Base-by-base conservation (phyloP, 1,140 invertebrate genomes). In the Zaprionus lachaisei region DNA sequence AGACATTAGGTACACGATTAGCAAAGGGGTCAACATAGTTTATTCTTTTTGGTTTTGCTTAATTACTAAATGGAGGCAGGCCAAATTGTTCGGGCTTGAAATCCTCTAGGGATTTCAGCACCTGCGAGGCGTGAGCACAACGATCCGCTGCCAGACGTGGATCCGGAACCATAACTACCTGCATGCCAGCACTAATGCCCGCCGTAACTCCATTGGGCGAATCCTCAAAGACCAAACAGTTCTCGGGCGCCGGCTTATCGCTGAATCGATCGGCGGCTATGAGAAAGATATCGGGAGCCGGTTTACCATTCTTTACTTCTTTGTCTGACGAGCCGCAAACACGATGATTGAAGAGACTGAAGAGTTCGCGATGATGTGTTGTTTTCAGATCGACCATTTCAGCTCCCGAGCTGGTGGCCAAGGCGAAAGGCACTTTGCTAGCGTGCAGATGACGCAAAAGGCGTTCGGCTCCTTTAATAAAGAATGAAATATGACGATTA, bases 201-300 rank as follows among this genome's bases (percentile, higher is more conserved):
- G 96, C 96, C 70, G 94, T 93, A 0, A 98, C 96, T 6, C 98
- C 98, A 93, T 98, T 98, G 2, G 96, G 96, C 1, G 98, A 96
- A 93, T 99, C 98, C 94, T 99, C 98, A 93, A 99, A 98, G 0
- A 99, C 98, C 55, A 99, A 93, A 87, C 97, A 98, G 95, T 96
- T 95, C 51, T 94, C 94, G 9, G 96, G 94, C 56, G 95, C 87
- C 5, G 97, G 96, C 62, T 95, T 95, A 74, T 96, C 95, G 0
- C 94, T 91, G 93, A 99, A 99, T 77, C 98, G 94, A 2, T 94
- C 94, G 4, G 97, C 97, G 73, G 97, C 96, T 1, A 98, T 95
- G 12, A 98, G 92, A 92, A 99, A 99, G 86, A 98, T 97, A 93
- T 99, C 98, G 0, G 98, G 98, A 72, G 95, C 95, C 14, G 98